Evolutionary conservation across 2,797 vertebrate species (phyloP), one percentile per base, ranked within the genome.

Genomic region (Liparis tanakae): DNA sequence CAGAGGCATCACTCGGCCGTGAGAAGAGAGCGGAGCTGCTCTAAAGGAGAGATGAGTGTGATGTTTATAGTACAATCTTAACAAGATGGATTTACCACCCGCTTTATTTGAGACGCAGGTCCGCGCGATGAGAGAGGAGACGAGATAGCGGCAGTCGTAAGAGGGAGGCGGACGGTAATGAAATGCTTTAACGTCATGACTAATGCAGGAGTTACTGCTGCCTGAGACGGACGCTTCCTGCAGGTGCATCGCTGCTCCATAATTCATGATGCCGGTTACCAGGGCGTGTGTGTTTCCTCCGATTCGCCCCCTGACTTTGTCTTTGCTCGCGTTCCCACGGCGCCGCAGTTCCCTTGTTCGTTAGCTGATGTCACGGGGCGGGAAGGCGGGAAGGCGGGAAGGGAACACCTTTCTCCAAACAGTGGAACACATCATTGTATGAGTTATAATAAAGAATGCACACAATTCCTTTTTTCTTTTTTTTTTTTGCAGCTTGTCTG

Each of bases 181-280:
- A 86, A 88, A 83, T 59, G 77, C 74, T 77, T 82, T 72, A 77
- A 72, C 37, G 39, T 77, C 65, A 72, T 91, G 83, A 89, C 85
- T 91, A 90, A 93, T 91, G 82, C 87, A 90, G 79, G 61, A 76
- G 66, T 58, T 67, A 37, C 67, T 65, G 85, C 75, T 48, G 69
- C 83, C 76, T 69, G 75, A 63, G 83, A 83, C 84, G 79, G 50
- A 79, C 51, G 78, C 87, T 72, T 79, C 73, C 83, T 87, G 79
- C 85, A 84, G 81, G 78, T 87, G 74, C 87, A 84, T 87, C 86
- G 86, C 84, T 71, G 25, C 76, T 93, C 81, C 67, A 92, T 92
- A 91, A 92, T 93, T 92, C 82, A 93, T 87, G 67, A 70, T 70
- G 67, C 37, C 58, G 70, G 82, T 85, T 81, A 80, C 77, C 85